A percentile compares a stretch with the other conserved stretches of the same genome.
phyloP scores from a whole-genome alignment of 2,888 invertebrate genomes.

The Cyclophora punctaria region DNA sequence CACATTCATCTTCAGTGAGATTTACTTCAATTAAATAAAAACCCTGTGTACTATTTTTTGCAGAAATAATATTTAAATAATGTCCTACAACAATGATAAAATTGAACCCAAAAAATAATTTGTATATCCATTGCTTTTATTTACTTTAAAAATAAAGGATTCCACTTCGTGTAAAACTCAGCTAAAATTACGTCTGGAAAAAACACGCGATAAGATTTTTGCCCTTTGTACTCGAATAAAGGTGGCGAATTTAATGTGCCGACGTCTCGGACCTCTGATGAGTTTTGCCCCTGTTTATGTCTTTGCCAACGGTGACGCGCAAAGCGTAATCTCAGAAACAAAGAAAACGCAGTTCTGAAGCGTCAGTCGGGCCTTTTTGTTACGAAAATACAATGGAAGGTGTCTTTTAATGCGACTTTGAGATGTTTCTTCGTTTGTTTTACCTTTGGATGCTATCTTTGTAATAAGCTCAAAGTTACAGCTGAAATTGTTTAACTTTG shows the following conservation, averaged over 20 bases:
- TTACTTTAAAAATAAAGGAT: not conserved
- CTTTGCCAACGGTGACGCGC: constrained; percentile 20
- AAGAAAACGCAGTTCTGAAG: constrained; percentile 27
- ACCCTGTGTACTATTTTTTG: too few relatives aligned
- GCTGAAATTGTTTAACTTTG: constrained; percentile 5
- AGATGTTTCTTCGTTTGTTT: constrained; percentile 17
- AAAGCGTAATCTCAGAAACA: constrained; percentile 46
- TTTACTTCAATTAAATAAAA: too few relatives aligned
- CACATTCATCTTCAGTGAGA: too few relatives aligned
- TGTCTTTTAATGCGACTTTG: constrained; percentile 26
- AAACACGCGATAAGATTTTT: constrained; percentile 38
- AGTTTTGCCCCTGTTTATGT: constrained; percentile 33
- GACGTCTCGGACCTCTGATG: constrained; percentile 36
- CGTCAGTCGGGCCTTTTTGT: constrained; percentile 29
- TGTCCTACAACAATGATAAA: too few relatives aligned
- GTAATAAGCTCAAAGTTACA: constrained; percentile 10
- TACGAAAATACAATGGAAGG: constrained; percentile 27
- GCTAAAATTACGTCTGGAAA: not conserved
- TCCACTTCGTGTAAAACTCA: not conserved
- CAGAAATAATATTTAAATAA: too few relatives aligned
- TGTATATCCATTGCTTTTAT: not conserved
- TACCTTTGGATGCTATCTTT: constrained; percentile 9
- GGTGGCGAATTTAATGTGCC: constrained; percentile 36
- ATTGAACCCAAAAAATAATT: too few relatives aligned
- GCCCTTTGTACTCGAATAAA: constrained; percentile 30